phyloP scores from a whole-genome alignment of 1,140 invertebrate genomes.

The Drosophila mauritiana region DNA sequence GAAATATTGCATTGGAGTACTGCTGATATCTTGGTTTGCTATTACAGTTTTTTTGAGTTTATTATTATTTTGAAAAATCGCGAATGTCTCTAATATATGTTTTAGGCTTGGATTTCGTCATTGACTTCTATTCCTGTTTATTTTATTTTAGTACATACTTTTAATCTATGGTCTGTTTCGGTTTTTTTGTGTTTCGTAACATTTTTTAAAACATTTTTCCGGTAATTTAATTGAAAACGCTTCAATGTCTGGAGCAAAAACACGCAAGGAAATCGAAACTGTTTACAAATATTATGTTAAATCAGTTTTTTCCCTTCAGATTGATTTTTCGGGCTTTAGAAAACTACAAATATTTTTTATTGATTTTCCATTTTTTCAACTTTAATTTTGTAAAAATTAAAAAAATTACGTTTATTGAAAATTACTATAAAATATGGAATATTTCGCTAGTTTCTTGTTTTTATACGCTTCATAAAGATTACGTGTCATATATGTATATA shows the following conservation, averaged over 20 bases:
- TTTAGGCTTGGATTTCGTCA: conserved; percentile 38
- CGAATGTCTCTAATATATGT: conserved; percentile 60
- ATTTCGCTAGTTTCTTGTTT: conserved; percentile 69
- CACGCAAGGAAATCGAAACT: conserved; percentile 65
- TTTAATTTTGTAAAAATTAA: conserved; percentile 81
- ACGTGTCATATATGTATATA: conserved; percentile 50
- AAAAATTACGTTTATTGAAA: conserved; percentile 82
- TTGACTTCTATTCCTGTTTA: conserved; percentile 54
- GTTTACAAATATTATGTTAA: conserved; percentile 38
- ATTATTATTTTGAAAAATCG: conserved; percentile 35
- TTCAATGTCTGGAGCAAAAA: conserved; percentile 66
- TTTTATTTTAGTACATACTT: conserved; percentile 52
- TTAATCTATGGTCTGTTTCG: conserved; percentile 40
- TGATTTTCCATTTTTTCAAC: conserved; percentile 51
- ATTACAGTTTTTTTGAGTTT: conserved; percentile 50
- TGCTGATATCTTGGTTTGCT: conserved; percentile 69
- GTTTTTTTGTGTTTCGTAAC: conserved; percentile 45
- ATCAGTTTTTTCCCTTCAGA: conserved; percentile 37
- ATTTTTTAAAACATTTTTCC: conserved; percentile 54
- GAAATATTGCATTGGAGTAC: conserved; percentile 67
- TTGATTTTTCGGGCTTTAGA: conserved; percentile 57
- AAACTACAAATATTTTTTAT: conserved; percentile 72
- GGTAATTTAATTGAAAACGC: conserved; percentile 54
- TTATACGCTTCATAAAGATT: conserved; percentile 62
- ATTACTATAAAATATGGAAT: conserved; percentile 81